A percentile compares a stretch with the other conserved stretches of the same genome.
Conservation (phyloP, 2,888 invertebrate genomes). For the Cerceris rybyensis region DNA sequence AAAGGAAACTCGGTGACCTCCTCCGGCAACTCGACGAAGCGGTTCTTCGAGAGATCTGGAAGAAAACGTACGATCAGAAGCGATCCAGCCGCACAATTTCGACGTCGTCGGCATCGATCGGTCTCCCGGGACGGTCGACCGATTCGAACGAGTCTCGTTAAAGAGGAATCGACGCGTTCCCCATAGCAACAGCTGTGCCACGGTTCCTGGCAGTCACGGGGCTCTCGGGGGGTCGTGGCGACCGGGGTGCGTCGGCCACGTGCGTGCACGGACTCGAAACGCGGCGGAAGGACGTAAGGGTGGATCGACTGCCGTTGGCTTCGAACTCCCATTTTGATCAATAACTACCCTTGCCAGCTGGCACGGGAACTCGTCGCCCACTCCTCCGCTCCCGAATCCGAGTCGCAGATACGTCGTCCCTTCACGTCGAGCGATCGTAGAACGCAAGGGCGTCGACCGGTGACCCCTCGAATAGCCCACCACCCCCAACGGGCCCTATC, state of each 20-base stretch:
- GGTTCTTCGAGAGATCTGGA: constrained; percentile 93
- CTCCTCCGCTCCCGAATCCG: no score
- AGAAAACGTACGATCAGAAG: constrained; percentile 51
- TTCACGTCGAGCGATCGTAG: no score
- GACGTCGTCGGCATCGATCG: neutral
- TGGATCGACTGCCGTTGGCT: constrained; percentile 67
- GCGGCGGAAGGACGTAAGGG: constrained; percentile 63
- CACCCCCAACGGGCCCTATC: no score
- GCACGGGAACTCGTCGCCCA: constrained; percentile 13
- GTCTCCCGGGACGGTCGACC: neutral
- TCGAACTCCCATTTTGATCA: constrained; percentile 68
- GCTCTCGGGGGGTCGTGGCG: constrained; percentile 65
- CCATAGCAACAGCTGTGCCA: constrained; percentile 75
- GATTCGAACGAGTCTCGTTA: constrained; percentile 32
- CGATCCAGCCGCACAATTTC: neutral
- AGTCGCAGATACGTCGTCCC: no score
- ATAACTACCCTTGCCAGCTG: constrained; percentile 60
- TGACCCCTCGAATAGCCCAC: no score
- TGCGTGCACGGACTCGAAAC: constrained; percentile 61
- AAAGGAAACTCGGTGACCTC: constrained; percentile 94
- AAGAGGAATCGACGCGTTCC: constrained; percentile 61
- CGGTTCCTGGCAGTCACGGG: constrained; percentile 52
- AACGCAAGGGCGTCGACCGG: no score
- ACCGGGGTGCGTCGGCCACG: constrained; percentile 75
- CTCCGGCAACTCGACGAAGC: constrained; percentile 94